Conservation (phyloP, 2,888 invertebrate species). For the Liodrosophila aerea region DNA sequence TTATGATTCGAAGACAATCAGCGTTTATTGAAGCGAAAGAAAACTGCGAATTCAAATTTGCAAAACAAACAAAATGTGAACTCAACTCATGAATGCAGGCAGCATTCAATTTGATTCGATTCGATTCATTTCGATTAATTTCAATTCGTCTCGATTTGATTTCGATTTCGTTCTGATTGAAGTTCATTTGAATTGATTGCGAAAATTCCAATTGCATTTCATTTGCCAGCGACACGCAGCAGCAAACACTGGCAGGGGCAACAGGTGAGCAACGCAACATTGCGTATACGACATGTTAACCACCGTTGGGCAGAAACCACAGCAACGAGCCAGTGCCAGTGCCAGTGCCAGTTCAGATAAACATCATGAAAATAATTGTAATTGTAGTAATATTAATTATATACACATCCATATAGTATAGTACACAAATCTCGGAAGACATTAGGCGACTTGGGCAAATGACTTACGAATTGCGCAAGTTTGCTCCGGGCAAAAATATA, state of each 20-base stretch:
- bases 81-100: neutral
- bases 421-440: constrained; percentile 23
- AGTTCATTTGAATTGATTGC: constrained; percentile 22
- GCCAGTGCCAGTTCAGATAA: constrained; percentile 22
- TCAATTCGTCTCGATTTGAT: constrained; percentile 14
- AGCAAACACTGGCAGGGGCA: too few relatives aligned
- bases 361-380: neutral
- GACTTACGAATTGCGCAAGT: constrained; percentile 34
- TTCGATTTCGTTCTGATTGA: constrained; percentile 11
- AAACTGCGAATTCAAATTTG: constrained; percentile 1
- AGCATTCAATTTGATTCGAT: constrained; percentile 17
- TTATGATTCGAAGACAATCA: constrained; percentile 34
- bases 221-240: too few relatives aligned
- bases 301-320: neutral
- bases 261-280: constrained; percentile 30
- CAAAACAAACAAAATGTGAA: constrained; percentile 3
- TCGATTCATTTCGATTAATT: constrained; percentile 14
- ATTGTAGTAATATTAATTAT: constrained; percentile 11
- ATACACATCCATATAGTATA: too few relatives aligned
- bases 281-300: constrained; percentile 24
- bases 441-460: constrained; percentile 18
- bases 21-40: constrained; percentile 29
- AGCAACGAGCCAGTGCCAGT: too few relatives aligned
- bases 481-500: constrained; percentile 29
- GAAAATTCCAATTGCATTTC: neutral